A percentile compares a stretch with the other conserved stretches of the same genome.
These are phyloP conservation scores for Sylvietta virens DNA, from an alignment of 2,113 vertebrate genomes.

Conservation along the genomic window DNA sequence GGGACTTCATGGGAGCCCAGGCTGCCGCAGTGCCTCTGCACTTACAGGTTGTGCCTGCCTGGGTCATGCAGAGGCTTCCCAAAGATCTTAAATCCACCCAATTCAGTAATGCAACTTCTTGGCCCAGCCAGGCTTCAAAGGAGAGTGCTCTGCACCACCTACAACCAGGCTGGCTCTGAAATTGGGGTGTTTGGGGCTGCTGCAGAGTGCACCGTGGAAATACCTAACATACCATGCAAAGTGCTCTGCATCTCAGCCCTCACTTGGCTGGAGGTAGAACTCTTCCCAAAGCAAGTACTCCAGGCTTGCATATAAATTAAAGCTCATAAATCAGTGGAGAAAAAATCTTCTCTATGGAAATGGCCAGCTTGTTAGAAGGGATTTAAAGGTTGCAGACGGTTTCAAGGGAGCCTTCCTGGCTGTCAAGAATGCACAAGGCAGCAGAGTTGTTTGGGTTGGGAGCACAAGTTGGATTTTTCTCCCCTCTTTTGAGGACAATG, in stretches of 20 bases:
- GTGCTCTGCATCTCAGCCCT: neutral
- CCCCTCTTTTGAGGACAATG: conserved; percentile 53
- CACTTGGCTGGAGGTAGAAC: neutral
- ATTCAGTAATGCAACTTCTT: neutral
- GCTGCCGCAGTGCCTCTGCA: neutral
- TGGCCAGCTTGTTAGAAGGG: conserved; percentile 14
- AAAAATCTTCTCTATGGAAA: conserved; percentile 13
- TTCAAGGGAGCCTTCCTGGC: conserved; percentile 36
- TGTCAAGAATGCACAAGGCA: conserved; percentile 22
- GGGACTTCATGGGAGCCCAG: neutral
- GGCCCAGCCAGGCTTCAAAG: neutral
- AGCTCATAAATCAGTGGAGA: conserved; percentile 33
- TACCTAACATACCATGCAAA: neutral
- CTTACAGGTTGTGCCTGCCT: neutral
- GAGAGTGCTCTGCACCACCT: neutral
- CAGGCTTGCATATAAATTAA: conserved; percentile 43
- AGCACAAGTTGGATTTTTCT: neutral
- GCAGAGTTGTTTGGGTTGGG: conserved; percentile 49
- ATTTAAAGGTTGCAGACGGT: neutral
- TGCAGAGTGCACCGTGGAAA: neutral
- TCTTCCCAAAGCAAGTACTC: conserved; percentile 48
- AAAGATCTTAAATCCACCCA: neutral
- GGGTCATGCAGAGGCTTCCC: neutral
- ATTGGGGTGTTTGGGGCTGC: neutral
- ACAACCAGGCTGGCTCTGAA: neutral